Evolutionary conservation across 2,888 invertebrate genomes (phyloP).

Genomic region (Siphonodentalium dalli): DNA sequence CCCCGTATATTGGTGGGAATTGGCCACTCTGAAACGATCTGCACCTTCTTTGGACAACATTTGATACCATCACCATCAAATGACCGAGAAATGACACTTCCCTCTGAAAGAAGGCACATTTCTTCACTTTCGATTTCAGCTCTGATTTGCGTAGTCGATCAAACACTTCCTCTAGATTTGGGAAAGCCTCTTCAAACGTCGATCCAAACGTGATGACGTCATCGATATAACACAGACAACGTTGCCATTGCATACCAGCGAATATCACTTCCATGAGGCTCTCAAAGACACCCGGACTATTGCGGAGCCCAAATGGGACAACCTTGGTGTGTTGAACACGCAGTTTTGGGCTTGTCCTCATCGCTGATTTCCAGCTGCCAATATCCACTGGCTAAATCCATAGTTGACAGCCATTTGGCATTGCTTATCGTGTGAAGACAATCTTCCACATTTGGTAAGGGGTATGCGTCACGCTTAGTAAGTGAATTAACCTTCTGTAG

Average conservation of each 20-base stretch:
- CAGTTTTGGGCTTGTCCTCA: slow-evolving; percentile 1
- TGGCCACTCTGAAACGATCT: slow-evolving; percentile 1
- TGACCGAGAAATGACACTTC: not conserved
- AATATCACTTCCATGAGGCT: not conserved
- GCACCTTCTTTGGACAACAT: slow-evolving; percentile 5
- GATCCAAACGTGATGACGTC: slow-evolving; percentile 1
- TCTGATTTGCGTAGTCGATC: not conserved
- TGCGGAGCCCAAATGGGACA: slow-evolving; percentile 7
- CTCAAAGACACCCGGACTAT: not conserved
- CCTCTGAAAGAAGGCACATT: not conserved
- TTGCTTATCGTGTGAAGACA: not conserved
- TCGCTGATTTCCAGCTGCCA: not conserved
- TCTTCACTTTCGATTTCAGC: slow-evolving; percentile 5
- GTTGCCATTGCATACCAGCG: not conserved
- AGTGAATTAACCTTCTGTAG: not conserved
- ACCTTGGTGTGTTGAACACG: not conserved
- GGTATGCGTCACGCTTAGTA: not conserved
- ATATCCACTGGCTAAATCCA: not conserved
- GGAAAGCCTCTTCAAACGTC: not conserved
- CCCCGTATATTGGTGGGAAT: not conserved
- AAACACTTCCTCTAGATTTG: slow-evolving; percentile 3
- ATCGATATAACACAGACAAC: slow-evolving; percentile 4
- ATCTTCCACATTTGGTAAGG: not conserved
- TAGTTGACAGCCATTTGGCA: not conserved
- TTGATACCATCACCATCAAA: not conserved